Base-by-base conservation (phyloP, 2,797 vertebrate genomes). In the Tinamus major region DNA sequence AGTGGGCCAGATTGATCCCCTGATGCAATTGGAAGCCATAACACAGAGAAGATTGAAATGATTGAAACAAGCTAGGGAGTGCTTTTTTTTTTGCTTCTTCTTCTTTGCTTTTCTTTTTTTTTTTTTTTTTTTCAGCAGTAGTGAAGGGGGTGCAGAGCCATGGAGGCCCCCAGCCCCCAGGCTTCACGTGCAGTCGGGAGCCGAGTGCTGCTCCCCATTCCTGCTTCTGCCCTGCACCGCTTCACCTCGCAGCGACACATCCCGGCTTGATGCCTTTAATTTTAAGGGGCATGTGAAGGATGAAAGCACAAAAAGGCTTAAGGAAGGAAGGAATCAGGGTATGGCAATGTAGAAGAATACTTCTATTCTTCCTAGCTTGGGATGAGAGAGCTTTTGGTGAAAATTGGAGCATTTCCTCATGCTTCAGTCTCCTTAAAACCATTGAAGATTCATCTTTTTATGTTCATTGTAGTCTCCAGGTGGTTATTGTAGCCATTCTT, bases 11-110 rank as follows among this genome's bases (percentile, higher is more conserved):
- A 87, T 82, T 91, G 75, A 81, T 85, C 84, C 69, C 72, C 3
- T 4, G 51, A 71, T 88, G 87, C 89, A 87, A 90, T 80, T 71
- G 80, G 89, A 80, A 94, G 80, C 49, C 69, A 35, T 82, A 84
- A 62, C 87, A 90, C 76, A 49, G 1, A 64, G 88, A 63, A 90
- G 80, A 70, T 64, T 88, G 78, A 93, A 93, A 94, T 24, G 80
- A 70, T 64, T 88, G 78, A 93, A 93, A 94, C 26, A 26, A 79
- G 80, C 79, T 69, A 70, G 86, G 91, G 72, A 94, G 63, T 44
- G 55, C 18, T 85, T 71, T 29, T 49, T 46, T 23, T 24, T 10
- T 48, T 10, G 23, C 9, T 10, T 24, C 24, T 10, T 48, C 9
- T 10, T 24, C 24, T 49, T 24, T 20, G 10, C 16, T 85, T 75